Conservation (phyloP, 2,888 invertebrate genomes). For the Melanophora roralis region DNA sequence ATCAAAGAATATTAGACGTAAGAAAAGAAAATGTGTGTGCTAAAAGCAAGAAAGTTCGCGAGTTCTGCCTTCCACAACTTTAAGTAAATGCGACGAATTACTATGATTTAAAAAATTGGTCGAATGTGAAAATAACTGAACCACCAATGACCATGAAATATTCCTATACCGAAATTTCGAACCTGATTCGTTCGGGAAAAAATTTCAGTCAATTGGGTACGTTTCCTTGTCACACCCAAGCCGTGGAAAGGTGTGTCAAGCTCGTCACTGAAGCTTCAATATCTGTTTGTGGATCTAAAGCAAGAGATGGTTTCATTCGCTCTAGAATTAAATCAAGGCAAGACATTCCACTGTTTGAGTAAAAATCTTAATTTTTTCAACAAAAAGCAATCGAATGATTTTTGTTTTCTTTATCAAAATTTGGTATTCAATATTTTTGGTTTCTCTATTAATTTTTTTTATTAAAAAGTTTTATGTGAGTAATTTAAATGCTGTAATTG, state of each 20-base stretch:
- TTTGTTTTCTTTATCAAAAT: too few relatives aligned
- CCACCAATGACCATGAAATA: conserved; percentile 27
- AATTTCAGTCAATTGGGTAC: background rate
- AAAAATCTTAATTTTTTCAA: background rate
- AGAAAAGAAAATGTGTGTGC: too few relatives aligned
- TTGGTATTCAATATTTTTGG: too few relatives aligned
- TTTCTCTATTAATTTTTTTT: too few relatives aligned
- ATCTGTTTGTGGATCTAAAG: background rate
- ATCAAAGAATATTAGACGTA: background rate
- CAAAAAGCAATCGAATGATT: too few relatives aligned
- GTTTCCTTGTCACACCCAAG: background rate
- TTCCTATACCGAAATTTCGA: conserved; percentile 10
- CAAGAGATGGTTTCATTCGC: background rate
- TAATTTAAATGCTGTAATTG: too few relatives aligned
- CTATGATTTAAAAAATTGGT: conserved; percentile 43
- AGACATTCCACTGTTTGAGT: background rate
- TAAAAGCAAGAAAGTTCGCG: too few relatives aligned
- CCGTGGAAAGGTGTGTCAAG: background rate
- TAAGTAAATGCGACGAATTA: conserved; percentile 40
- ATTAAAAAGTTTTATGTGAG: too few relatives aligned
- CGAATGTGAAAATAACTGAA: conserved; percentile 25
- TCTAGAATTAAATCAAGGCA: background rate
- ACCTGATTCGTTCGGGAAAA: background rate
- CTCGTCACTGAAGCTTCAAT: background rate
- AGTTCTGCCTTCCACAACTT: too few relatives aligned